These are phyloP conservation scores for Sparidentex hasta DNA, from an alignment of 2,797 vertebrate genomes.

Conservation along the genomic window DNA sequence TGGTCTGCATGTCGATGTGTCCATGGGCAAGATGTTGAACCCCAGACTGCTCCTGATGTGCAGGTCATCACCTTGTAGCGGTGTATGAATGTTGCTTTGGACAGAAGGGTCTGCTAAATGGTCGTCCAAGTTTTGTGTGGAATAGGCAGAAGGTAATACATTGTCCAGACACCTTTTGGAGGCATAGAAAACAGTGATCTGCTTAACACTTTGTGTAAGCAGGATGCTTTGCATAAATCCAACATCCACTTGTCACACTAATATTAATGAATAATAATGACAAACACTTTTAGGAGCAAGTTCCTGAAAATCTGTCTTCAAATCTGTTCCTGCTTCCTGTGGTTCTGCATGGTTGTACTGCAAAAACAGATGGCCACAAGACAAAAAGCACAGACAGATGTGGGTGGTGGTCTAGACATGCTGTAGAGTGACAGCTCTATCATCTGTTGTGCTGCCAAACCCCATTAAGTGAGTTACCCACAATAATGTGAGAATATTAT, in stretches of 20 bases:
- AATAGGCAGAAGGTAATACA: slow-evolving; percentile 22
- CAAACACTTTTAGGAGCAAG: slow-evolving; percentile 31
- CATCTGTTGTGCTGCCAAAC: slow-evolving; percentile 44
- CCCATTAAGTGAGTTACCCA: slow-evolving; percentile 43
- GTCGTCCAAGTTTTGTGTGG: neutral
- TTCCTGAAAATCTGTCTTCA: slow-evolving; percentile 46
- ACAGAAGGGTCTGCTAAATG: no score
- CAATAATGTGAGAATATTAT: slow-evolving; percentile 32
- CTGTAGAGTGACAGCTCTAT: slow-evolving; percentile 58
- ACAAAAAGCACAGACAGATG: slow-evolving; percentile 60
- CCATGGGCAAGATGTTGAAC: no score
- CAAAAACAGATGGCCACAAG: slow-evolving; percentile 58
- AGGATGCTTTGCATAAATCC: slow-evolving; percentile 54
- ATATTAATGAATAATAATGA: slow-evolving; percentile 62
- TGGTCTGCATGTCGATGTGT: no score
- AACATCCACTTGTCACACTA: slow-evolving; percentile 41
- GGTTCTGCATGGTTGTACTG: slow-evolving; percentile 32
- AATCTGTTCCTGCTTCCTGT: slow-evolving; percentile 45
- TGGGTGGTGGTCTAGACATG: slow-evolving; percentile 56
- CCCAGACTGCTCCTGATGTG: no score
- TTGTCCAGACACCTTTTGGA: slow-evolving; percentile 38
- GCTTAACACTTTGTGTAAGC: slow-evolving; percentile 62
- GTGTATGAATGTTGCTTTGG: no score
- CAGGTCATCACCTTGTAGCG: no score
- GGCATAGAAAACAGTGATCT: slow-evolving; percentile 43